phyloP scores from a whole-genome alignment of 2,113 vertebrate species.

The Protobothrops flavoviridis region DNA sequence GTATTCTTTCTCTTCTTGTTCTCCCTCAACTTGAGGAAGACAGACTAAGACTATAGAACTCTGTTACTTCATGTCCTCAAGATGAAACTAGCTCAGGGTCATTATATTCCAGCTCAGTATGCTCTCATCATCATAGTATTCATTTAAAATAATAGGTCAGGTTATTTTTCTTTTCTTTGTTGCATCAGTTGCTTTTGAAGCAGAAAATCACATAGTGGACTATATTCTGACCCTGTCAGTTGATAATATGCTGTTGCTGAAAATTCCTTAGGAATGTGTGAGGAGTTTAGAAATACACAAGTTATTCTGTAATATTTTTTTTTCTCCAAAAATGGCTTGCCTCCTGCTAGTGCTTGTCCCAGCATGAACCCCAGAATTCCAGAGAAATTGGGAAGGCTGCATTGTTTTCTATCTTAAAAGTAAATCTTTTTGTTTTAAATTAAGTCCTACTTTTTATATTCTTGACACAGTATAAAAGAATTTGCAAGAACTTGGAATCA shows the following conservation, averaged over 20 bases:
- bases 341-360: fast-evolving
- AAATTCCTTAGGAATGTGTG: background rate
- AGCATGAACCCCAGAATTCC: background rate
- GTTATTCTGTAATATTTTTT: background rate
- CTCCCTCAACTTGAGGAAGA: background rate
- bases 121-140: background rate
- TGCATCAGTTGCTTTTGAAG: background rate
- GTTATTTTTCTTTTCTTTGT: background rate
- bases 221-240: background rate
- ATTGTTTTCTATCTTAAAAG: fast-evolving
- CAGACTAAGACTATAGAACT: background rate
- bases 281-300: background rate
- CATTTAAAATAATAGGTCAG: background rate
- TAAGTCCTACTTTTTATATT: background rate
- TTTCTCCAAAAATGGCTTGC: fast-evolving
- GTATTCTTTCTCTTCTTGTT: background rate
- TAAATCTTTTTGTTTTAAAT: background rate
- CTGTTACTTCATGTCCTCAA: background rate
- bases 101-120: background rate
- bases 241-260: background rate
- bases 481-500: background rate
- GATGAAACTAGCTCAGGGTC: background rate
- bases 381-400: background rate
- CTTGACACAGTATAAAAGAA: background rate
- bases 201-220: background rate